phyloP scores from a whole-genome alignment of 92 coral and sea anemone species.

The Siderastrea siderea region DNA sequence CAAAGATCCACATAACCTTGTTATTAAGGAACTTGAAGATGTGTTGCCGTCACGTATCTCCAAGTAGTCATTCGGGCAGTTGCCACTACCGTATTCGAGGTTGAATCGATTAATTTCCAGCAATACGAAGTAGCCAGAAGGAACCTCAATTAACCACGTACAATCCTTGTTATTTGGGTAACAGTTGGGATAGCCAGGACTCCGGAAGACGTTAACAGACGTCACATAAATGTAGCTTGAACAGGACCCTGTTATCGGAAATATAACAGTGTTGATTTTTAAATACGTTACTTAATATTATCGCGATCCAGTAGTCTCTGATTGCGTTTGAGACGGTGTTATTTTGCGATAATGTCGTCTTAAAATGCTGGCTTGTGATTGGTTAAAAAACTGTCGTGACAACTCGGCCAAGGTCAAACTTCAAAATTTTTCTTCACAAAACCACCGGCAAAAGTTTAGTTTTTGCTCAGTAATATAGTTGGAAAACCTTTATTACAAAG shows the following conservation, averaged over 20 bases:
- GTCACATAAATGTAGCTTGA: neutral
- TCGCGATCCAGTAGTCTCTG: no score
- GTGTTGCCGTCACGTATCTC: slow-evolving; percentile 7
- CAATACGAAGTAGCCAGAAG: neutral
- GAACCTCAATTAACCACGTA: slow-evolving; percentile 10
- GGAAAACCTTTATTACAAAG: no score
- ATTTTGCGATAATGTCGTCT: no score
- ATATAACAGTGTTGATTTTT: no score
- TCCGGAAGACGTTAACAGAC: neutral
- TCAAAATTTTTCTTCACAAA: no score
- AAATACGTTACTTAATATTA: no score
- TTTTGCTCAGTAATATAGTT: no score
- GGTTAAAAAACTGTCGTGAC: no score
- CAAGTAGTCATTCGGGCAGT: slow-evolving; percentile 31
- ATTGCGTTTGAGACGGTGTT: no score
- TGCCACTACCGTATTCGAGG: slow-evolving; percentile 4
- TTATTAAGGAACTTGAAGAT: neutral
- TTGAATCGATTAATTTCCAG: neutral
- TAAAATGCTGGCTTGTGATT: no score
- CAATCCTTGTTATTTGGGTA: slow-evolving; percentile 8
- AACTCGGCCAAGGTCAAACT: no score
- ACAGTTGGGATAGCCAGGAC: slow-evolving; percentile 15
- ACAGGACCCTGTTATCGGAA: neutral
- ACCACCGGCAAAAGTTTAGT: no score
- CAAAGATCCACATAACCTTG: slow-evolving; percentile 13